Base-by-base conservation (phyloP, 2,888 invertebrate genomes). In the Volucella bombylans region DNA sequence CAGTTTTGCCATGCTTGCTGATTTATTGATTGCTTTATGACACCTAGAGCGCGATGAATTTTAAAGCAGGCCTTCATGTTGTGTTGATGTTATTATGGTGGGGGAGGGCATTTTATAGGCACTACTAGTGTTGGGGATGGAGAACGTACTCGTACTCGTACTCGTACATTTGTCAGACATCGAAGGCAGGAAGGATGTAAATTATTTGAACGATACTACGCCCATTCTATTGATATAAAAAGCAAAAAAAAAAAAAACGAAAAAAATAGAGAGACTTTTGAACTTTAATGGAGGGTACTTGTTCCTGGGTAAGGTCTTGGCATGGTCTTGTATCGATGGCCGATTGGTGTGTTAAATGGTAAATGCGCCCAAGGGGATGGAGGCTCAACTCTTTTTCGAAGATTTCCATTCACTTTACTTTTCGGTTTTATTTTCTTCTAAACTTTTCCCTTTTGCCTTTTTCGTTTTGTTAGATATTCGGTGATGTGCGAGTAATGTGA, bases 1-100 rank as follows among this genome's bases (percentile, higher is more conserved):
- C 79, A 67, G 73, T 72, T 67, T 73, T 55, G 65, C 79, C 71
- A 52, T 65, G 73, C 73, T 73, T 73, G 49, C 73, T 80, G 79
- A 80, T 80, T 80, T 80, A 80, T 73, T 80, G 79, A 80, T 73
- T 73, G 67, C 79, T 68, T 80, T 79, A 79, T 79, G 72, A 79
- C 73, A 73, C 61, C 54, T 59, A 41, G 54, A 68, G 49, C 59
- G 71, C 64, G 71, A 78, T 71, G 67, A 80, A 73, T 61, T 77
- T 69, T 39, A 39, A 49, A 69, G 54, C 39, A 15, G 43, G 9
- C 38, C 31, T 31, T 31, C 6, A 23, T 31, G 31, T 31, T 31
- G 31, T 31, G 31, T 31, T 31, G 31, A 41, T 41, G 50, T 50
- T 74, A 39, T 65, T 65, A 49, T 38, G 0, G 18, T 1, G 18